Percentiles rank a stretch among this genome's conserved stretches.
Evolutionary conservation across 2,113 vertebrate species (phyloP).

Genomic region (Murina feae): DNA sequence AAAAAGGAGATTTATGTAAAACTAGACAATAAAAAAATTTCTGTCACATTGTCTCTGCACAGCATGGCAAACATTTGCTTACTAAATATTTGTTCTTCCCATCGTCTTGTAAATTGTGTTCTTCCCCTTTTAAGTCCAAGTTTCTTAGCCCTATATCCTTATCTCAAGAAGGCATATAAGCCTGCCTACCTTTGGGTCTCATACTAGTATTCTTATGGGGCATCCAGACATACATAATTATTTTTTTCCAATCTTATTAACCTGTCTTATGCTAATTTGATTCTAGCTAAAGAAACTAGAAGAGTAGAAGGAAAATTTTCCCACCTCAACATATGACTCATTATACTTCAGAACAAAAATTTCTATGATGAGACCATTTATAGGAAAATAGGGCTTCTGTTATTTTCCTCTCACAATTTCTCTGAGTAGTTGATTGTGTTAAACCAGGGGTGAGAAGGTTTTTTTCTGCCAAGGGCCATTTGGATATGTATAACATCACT

Average conservation of each 20-base stretch:
- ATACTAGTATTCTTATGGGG: background rate
- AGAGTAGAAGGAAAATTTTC: background rate
- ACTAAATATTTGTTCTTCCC: background rate
- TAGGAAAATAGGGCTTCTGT: background rate
- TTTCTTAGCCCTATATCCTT: background rate
- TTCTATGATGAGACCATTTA: background rate
- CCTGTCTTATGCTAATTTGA: background rate
- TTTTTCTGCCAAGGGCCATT: too few species aligned
- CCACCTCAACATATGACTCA: background rate
- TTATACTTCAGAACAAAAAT: background rate
- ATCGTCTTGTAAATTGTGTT: background rate
- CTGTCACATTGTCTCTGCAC: background rate
- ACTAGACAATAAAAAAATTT: background rate
- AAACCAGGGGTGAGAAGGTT: background rate
- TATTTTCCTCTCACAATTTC: constrained; percentile 8
- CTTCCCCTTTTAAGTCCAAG: background rate
- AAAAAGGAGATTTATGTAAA: too few species aligned
- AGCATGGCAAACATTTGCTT: background rate
- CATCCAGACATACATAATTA: background rate
- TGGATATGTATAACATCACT: too few species aligned
- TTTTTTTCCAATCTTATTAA: background rate
- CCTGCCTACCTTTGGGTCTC: background rate
- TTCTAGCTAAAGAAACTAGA: background rate
- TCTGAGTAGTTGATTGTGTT: background rate
- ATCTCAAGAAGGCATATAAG: background rate